phyloP scores from a whole-genome alignment of 2,797 vertebrate species.

The Graptemys geographica region DNA sequence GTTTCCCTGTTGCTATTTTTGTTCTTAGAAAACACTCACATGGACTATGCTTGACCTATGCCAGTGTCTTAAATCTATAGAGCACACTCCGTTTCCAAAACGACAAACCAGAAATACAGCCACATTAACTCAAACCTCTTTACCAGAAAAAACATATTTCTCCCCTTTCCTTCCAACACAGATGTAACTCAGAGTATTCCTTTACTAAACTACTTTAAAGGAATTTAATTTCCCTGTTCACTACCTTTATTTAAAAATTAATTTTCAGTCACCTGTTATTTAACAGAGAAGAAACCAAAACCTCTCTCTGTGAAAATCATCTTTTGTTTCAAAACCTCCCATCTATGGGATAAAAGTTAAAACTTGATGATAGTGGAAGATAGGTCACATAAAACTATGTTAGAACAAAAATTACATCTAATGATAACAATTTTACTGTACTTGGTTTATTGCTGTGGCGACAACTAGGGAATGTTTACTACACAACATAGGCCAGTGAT shows the following conservation, averaged over 20 bases:
- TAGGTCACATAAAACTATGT: not conserved
- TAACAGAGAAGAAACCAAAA: not conserved
- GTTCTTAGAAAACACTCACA: conserved; percentile 6
- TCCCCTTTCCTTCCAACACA: conserved; percentile 10
- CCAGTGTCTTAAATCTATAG: not conserved
- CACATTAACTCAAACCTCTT: not conserved
- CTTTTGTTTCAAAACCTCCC: not conserved
- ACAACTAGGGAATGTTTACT: not conserved
- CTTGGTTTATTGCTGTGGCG: not conserved
- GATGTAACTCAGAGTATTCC: not conserved
- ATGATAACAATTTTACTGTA: not conserved
- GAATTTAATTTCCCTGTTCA: not conserved
- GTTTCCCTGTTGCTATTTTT: not conserved
- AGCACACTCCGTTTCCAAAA: not conserved
- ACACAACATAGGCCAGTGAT: not conserved
- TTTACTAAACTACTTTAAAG: not conserved
- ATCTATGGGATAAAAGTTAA: not conserved
- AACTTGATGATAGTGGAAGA: too few relatives aligned
- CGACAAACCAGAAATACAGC: not conserved
- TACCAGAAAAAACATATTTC: not conserved
- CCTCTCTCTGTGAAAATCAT: not conserved
- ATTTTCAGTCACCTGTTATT: not conserved
- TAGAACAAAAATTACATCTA: not conserved
- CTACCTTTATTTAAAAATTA: not conserved
- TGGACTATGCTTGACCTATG: not conserved